Base-by-base conservation (phyloP, 2,797 vertebrate genomes). In the Sebastes flavidus region DNA sequence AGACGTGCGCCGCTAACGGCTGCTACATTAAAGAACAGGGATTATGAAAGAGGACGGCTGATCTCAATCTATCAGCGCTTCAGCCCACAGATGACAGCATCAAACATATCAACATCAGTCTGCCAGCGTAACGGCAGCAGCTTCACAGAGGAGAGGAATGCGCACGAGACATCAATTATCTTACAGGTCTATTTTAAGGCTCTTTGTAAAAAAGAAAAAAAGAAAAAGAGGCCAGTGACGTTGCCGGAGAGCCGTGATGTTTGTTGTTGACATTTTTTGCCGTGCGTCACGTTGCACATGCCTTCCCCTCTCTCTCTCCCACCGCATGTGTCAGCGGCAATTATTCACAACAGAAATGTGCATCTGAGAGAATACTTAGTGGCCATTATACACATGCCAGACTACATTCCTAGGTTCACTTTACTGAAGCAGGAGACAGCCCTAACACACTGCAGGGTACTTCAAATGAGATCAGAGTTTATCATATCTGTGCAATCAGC, bases 41-140 rank as follows among this genome's bases (percentile, higher is more conserved):
- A 83, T 79, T 80, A 77, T 78, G 65, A 85, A 85, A 72, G 78
- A 75, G 24, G 72, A 78, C 0, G 16, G 76, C 78, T 83, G 81
- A 92, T 91, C 89, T 81, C 58, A 85, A 92, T 91, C 92, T 80
- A 85, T 92, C 88, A 90, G 25, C 24, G 6, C 27, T 36, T 56
- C 13, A 75, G 83, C 56, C 59, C 72, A 71, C 42, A 67, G 84
- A 85, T 73, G 88, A 85, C 75, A 60, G 60, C 82, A 85, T 91
- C 80, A 91, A 80, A 85, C 77, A 29, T 59, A 82, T 83, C 77
- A 83, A 59, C 38, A 30, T 80, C 90, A 81, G 42, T 73, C 73
- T 79, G 78, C 16, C 14, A 18, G 75, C 52, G 69, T 5, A 59
- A 68, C 2, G 49, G 72, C 80, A 68, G 62, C 65, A 55, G 78